Base-by-base conservation (phyloP, 2,113 vertebrate genomes). In the Ploceus nigricollis region DNA sequence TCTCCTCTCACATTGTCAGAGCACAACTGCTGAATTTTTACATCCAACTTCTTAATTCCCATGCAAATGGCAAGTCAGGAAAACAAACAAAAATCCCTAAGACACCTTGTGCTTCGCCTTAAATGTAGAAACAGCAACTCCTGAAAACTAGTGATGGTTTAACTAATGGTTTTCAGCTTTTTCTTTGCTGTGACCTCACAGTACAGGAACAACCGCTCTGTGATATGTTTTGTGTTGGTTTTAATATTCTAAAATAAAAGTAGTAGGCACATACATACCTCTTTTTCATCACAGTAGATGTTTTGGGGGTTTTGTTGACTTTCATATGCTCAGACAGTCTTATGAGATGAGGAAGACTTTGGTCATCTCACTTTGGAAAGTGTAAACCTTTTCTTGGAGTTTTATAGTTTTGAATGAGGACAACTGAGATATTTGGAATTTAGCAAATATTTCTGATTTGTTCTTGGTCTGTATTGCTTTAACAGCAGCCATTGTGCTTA, bases 71-170 rank as follows among this genome's bases (percentile, higher is more conserved):
- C n/a, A 30, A 6, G 45, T 48, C 23, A 40, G 72, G 50, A 60
- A 72, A 83, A 72, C 39, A 83, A 68, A 64, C 23, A 70, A 6
- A 87, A 58, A 44, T 90, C 73, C 13, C 21, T 9, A 2, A 63
- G 68, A 69, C 25, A 24, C 0, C 0, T 24, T 63, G 23, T 0
- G 6, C 56, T 84, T 83, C 24, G 5, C 11, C 1, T 84, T 42
- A 23, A 21, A 14, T 28, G 24, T 48, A 37, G 66, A 51, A 84
- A 53, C 30, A 72, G n/a, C 66, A 64, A 11, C 20, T 68, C 40
- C 53, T 65, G 66, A 37, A 60, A 63, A 82, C 22, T 1, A 20
- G 7, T 4, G 37, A 8, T 50, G 25, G 7, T 37, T 76, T 71
- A 60, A 35, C 22, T 35, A 7, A 19, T 30, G 31, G 17, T 31